phyloP scores from a whole-genome alignment of 2,888 invertebrate genomes.

The Xestobium rufovillosum region DNA sequence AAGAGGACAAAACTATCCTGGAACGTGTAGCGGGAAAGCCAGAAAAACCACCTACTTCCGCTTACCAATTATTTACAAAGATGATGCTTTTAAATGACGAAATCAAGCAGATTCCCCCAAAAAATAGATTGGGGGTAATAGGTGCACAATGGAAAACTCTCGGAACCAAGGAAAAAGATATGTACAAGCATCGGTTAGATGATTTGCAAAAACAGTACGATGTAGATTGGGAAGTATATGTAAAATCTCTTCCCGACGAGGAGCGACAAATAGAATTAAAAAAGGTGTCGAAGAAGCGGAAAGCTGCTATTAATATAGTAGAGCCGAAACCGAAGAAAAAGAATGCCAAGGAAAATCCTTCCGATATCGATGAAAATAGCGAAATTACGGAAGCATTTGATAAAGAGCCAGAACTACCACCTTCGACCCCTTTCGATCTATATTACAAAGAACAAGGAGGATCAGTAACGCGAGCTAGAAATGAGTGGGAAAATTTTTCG shows the following conservation, averaged over 20 bases:
- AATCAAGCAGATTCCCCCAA: constrained; percentile 41
- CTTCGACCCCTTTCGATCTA: too few species aligned
- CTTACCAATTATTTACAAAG: constrained; percentile 47
- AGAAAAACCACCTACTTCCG: constrained; percentile 47
- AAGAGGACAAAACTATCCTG: constrained; percentile 45
- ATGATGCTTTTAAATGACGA: constrained; percentile 42
- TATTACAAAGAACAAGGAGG: too few species aligned
- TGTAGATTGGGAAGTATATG: constrained; percentile 43
- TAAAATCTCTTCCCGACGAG: constrained; percentile 45
- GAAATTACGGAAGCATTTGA: too few species aligned
- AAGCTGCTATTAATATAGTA: too few species aligned
- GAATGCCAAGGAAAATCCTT: too few species aligned
- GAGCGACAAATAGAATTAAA: constrained; percentile 42
- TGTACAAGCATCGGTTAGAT: constrained; percentile 43
- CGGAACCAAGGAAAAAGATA: constrained; percentile 42
- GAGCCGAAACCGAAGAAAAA: too few species aligned
- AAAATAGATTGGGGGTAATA: constrained; percentile 45
- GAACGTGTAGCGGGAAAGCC: constrained; percentile 48
- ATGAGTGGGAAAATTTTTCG: too few species aligned
- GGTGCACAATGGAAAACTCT: constrained; percentile 47
- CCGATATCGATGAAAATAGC: too few species aligned
- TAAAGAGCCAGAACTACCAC: too few species aligned
- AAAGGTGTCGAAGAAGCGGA: constrained; percentile 35
- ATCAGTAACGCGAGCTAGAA: too few species aligned
- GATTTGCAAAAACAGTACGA: constrained; percentile 45